A percentile compares a stretch with the other conserved stretches of the same genome.
phyloP scores from a whole-genome alignment of 2,888 invertebrate genomes.

The Phymatocera aterrima region DNA sequence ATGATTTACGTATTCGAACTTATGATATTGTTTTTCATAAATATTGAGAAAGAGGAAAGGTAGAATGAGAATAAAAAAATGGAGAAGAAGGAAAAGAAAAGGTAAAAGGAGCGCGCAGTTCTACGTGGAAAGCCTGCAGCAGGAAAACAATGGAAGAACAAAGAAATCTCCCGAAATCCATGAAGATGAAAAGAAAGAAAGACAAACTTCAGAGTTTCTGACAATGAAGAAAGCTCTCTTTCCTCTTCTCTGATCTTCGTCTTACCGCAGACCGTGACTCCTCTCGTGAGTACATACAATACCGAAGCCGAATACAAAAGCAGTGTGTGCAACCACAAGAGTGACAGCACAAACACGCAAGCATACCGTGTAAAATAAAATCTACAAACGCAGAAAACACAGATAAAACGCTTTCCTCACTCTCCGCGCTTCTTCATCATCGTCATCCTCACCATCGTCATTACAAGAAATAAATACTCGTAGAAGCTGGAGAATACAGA shows the following conservation, averaged over 20 bases:
- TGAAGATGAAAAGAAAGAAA: neutral
- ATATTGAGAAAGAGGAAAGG: too few species aligned
- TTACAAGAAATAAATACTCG: too few species aligned
- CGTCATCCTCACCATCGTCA: too few species aligned
- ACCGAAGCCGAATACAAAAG: too few species aligned
- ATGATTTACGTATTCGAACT: too few species aligned
- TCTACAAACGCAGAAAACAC: neutral
- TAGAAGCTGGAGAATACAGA: too few species aligned
- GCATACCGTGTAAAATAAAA: neutral
- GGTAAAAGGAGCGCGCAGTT: too few species aligned
- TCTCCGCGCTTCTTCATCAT: neutral
- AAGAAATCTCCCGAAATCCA: neutral
- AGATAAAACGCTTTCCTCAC: neutral
- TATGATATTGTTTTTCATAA: too few species aligned
- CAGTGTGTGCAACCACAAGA: slow-evolving; percentile 2
- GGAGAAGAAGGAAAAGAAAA: too few species aligned
- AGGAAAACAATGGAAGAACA: neutral
- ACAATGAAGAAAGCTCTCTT: slow-evolving; percentile 6
- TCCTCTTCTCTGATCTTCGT: neutral
- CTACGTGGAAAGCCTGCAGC: too few species aligned
- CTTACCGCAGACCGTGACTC: neutral
- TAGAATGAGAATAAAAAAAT: too few species aligned
- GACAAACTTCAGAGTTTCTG: slow-evolving; percentile 1
- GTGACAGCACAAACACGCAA: neutral
- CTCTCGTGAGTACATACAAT: too few species aligned